Conservation (phyloP, 2,888 invertebrate species). For the Trisateles emortualis region DNA sequence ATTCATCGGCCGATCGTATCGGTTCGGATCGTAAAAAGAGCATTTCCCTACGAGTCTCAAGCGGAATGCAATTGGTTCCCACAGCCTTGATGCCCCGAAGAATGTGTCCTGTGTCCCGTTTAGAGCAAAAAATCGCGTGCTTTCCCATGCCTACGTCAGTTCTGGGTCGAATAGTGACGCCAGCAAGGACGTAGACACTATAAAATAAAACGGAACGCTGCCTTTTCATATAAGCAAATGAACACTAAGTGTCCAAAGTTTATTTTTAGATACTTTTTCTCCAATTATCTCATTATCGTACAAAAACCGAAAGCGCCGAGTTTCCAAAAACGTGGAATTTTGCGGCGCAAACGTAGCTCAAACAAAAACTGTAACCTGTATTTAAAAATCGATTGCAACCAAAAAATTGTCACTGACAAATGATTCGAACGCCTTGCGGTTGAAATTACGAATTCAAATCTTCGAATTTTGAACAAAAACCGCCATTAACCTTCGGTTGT, state of each 20-base stretch:
- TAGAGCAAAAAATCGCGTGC: constrained; percentile 78
- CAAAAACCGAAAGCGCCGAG: constrained; percentile 47
- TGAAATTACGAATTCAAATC: constrained; percentile 86
- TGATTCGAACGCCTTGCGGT: constrained; percentile 86
- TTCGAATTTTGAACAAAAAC: constrained; percentile 85
- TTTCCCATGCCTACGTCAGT: constrained; percentile 80
- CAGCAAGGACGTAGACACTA: constrained; percentile 49
- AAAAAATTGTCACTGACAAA: constrained; percentile 87
- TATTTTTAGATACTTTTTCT: constrained; percentile 44
- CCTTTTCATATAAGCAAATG: constrained; percentile 37
- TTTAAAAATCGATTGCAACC: constrained; percentile 87
- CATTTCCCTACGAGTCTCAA: constrained; percentile 72
- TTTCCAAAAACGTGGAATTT: constrained; percentile 58
- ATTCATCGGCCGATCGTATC: constrained; percentile 79
- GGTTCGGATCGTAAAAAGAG: constrained; percentile 71
- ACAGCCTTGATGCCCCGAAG: constrained; percentile 76
- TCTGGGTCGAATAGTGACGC: constrained; percentile 63
- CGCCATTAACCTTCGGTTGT: constrained; percentile 82
- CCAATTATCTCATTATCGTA: constrained; percentile 62
- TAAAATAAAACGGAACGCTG: constrained; percentile 32
- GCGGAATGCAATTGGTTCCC: constrained; percentile 83
- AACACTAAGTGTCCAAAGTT: constrained; percentile 33
- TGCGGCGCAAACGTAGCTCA: constrained; percentile 42
- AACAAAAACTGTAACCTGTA: constrained; percentile 77
- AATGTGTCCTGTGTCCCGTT: constrained; percentile 70